Base-by-base conservation (phyloP, 2,113 vertebrate genomes). In the Columba janthina region DNA sequence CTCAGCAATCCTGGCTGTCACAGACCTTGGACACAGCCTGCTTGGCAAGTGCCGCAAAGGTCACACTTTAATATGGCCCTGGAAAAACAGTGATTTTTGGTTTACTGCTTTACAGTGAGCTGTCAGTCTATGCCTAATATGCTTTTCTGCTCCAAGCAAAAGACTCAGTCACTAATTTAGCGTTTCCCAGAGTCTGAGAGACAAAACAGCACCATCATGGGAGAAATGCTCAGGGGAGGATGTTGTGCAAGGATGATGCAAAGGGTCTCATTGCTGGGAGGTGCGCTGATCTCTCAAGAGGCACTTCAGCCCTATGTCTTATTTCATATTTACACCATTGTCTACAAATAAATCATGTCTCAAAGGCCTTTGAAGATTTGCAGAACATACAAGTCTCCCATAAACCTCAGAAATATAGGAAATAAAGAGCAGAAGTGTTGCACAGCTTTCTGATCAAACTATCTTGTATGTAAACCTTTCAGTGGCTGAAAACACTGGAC, bases 301-400 rank as follows among this genome's bases (percentile, higher is more conserved):
- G 72, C 24, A 71, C 56, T 67, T 32, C 42, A 78, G 66, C 48
- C 32, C 57, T 50, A 17, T 2, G 1, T 74, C 25, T 92, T 78
- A 65, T 7, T 87, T 2, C 8, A 38, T 93, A 38, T 48, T 85
- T 62, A 51, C 65, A 67, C 74, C 28, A 28, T 61, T 93, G 65
- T 64, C 38, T 89, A 66, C 58, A 78, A 74, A 89, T 86, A 78
- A 74, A 85, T 64, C 46, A 42, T 67, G 34, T 78, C 53, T 91
- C 53, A 56, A 36, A 84, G 67, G 48, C 34, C 50, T 38, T 64
- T 80, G 48, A 85, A 85, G 66, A 78, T 93, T 22, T 44, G 53
- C 48, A 51, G 36, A 57, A 54, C 8, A 4, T 42, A 40, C 21
- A 66, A 79, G 58, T 62, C 50, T 83, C 50, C 71, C 42, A 50